Conservation (phyloP, 2,888 invertebrate species). For the Bibio marci region DNA sequence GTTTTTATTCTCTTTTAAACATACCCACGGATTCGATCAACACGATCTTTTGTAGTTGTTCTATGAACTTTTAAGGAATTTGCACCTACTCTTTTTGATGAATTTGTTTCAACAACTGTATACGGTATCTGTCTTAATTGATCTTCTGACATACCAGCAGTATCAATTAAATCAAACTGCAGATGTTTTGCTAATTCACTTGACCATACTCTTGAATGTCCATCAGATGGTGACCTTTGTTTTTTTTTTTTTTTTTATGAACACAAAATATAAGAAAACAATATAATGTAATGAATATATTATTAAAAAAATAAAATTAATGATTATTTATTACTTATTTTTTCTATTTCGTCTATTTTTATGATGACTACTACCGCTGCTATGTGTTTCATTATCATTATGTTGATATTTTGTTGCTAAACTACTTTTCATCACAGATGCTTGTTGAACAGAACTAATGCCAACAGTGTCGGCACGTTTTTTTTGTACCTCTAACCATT, state of each 20-base stretch:
- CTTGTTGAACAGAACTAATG: conserved; percentile 43
- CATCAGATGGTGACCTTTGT: conserved; percentile 49
- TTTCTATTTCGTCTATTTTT: conserved; percentile 34
- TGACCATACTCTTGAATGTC: conserved; percentile 50
- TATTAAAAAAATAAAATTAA: too few species aligned
- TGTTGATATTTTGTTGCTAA: conserved; percentile 27
- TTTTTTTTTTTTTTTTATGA: too few species aligned
- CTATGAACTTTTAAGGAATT: conserved; percentile 29
- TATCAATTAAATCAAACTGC: conserved; percentile 76
- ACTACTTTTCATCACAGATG: conserved; percentile 46
- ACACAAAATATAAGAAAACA: too few species aligned
- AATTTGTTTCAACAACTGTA: conserved; percentile 60
- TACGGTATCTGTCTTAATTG: conserved; percentile 78
- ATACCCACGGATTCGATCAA: conserved; percentile 23
- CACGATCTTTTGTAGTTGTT: conserved; percentile 28
- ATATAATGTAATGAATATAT: conserved; percentile 8
- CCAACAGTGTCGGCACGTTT: conserved; percentile 44
- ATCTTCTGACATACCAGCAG: conserved; percentile 74
- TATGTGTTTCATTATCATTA: conserved; percentile 38
- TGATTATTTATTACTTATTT: conserved; percentile 43
- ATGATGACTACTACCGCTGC: conserved; percentile 36
- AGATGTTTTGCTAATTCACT: conserved; percentile 69
- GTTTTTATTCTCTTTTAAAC: conserved; percentile 5
- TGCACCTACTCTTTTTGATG: conserved; percentile 22
- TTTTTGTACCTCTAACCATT: conserved; percentile 76